phyloP scores from a whole-genome alignment of 2,797 vertebrate species.

The Cygnus olor region DNA sequence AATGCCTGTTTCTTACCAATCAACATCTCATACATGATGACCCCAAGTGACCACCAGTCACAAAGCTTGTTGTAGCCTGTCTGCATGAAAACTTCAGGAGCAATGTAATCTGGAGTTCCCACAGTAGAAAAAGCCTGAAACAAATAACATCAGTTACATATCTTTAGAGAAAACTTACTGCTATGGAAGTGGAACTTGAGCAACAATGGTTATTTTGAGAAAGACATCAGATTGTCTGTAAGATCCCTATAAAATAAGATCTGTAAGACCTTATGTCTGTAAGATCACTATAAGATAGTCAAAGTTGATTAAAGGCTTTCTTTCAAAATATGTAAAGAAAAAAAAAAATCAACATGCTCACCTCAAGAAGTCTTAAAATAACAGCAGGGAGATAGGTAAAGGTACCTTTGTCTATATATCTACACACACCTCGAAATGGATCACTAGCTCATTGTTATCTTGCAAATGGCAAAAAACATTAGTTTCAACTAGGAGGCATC shows the following conservation, averaged over 20 bases:
- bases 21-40: conserved; percentile 94
- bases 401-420: too few relatives aligned
- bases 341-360: not conserved
- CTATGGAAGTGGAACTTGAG: not conserved
- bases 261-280: too few relatives aligned
- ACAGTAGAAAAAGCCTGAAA: conserved; percentile 91
- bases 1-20: conserved; percentile 80
- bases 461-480: not conserved
- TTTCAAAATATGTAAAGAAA: not conserved
- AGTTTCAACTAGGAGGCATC: not conserved
- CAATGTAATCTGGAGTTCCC: conserved; percentile 92
- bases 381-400: not conserved
- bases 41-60: conserved; percentile 92
- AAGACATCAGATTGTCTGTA: not conserved
- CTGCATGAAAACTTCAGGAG: conserved; percentile 92
- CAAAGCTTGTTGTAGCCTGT: conserved; percentile 93
- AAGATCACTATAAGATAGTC: not conserved
- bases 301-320: not conserved
- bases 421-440: not conserved
- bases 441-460: not conserved
- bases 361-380: not conserved
- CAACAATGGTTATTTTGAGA: not conserved
- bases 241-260: not conserved
- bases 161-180: not conserved
- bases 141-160: not conserved